Base-by-base conservation (phyloP, 1,140 invertebrate genomes). In the Meloidogyne exigua region DNA sequence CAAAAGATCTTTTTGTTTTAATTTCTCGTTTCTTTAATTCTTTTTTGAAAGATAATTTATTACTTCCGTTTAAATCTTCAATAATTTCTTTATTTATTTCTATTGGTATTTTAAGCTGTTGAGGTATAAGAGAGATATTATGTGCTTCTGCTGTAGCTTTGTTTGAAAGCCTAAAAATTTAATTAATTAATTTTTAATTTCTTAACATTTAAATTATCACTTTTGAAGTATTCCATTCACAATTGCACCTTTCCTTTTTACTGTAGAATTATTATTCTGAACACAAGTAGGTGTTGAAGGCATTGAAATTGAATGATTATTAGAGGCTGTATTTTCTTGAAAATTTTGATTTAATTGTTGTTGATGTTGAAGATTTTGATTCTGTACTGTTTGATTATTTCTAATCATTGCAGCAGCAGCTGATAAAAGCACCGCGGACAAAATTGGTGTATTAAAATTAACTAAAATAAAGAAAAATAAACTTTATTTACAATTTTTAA, bases 1-100 rank as follows among this genome's bases (percentile, higher is more conserved):
- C 49, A n/a, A 57, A 57, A 57, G 49, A 57, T 57, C 49, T 57
- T 57, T 57, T 57, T n/a, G 49, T 57, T 57, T 57, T 57, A n/a
- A 57, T n/a, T 57, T 57, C 49, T 57, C 18, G 2, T 57, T 57
- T 57, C n/a, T 7, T 57, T n/a, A 57, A n/a, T 57, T 57, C 7
- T 1, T 57, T 57, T 57, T 57, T 57, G 21, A 9, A 9, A 10
- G 36, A 9, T 39, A 39, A 39, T 39, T 57, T 57, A 57, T 44
- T 44, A 44, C 21, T 57, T 5, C n/a, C 18, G 7, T 57, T n/a
- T 2, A 57, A 57, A n/a, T 57, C 18, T n/a, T 39, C 36, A 39
- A 7, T 39, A 9, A 9, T 9, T 39, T 39, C 10, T 39, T 57
- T 57, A 57, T 57, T 57, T n/a, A 21, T 57, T n/a, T 57, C 49